Evolutionary conservation across 2,888 invertebrate species (phyloP).

Genomic region (Malthinus seriepunctatus): DNA sequence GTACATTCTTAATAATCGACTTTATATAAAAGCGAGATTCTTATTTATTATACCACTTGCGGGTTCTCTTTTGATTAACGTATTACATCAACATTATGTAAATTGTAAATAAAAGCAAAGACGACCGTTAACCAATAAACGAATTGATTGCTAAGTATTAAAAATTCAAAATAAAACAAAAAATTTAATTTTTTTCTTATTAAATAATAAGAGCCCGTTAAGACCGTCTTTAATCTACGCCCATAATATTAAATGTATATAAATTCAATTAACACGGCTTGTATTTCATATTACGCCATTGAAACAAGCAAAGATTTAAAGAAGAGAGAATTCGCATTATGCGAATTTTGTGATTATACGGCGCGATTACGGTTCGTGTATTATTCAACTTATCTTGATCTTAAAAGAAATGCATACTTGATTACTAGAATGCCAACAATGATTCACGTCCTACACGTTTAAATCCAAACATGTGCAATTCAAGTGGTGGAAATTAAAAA

Average conservation of each 20-base stretch:
- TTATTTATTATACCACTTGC: constrained; percentile 25
- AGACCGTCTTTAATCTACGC: constrained; percentile 31
- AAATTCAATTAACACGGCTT: constrained; percentile 41
- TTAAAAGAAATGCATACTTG: constrained; percentile 18
- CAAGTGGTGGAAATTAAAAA: neutral
- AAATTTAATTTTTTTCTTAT: neutral
- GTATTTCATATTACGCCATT: constrained; percentile 39
- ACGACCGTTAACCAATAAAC: constrained; percentile 6
- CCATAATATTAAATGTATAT: constrained; percentile 33
- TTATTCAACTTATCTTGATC: constrained; percentile 24
- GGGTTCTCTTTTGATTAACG: constrained; percentile 21
- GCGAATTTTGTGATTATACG: constrained; percentile 25
- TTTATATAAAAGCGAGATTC: constrained; percentile 18
- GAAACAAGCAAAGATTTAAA: constrained; percentile 21
- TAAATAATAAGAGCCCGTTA: constrained; percentile 13
- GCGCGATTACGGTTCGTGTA: constrained; percentile 24
- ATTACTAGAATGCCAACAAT: constrained; percentile 18
- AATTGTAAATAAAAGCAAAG: constrained; percentile 27
- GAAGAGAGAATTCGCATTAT: constrained; percentile 15
- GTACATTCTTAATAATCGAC: constrained; percentile 31
- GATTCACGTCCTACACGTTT: constrained; percentile 18
- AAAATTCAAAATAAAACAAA: neutral
- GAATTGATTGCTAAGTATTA: neutral
- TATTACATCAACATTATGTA: constrained; percentile 24
- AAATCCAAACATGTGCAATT: constrained; percentile 4